Conservation (phyloP, 2,888 invertebrate genomes). For the Eremobia ochroleuca region DNA sequence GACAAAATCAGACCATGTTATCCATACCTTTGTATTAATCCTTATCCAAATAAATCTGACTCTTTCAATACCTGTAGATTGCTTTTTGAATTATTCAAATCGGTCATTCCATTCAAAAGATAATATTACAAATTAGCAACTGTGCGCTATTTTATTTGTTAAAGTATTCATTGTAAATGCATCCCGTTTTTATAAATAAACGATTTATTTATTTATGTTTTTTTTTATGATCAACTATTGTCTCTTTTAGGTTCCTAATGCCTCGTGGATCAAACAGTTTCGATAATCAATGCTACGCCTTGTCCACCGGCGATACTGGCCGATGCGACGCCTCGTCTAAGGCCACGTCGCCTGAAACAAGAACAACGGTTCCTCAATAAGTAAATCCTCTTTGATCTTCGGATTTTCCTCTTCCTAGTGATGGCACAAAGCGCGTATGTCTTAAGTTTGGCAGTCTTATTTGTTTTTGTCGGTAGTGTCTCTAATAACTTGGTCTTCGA, state of each 20-base stretch:
- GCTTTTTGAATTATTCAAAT: no score
- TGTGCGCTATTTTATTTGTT: no score
- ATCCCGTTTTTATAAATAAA: no score
- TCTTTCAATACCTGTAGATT: no score
- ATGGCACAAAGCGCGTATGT: neutral
- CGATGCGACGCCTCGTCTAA: constrained; percentile 25
- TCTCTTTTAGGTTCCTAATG: neutral
- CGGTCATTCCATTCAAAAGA: no score
- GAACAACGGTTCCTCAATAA: neutral
- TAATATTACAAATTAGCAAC: no score
- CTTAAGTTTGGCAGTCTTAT: neutral
- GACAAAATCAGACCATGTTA: no score
- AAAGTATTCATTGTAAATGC: no score
- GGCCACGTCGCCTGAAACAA: constrained; percentile 36
- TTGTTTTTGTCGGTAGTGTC: neutral
- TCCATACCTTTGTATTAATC: no score
- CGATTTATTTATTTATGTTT: no score
- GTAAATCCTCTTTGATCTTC: neutral
- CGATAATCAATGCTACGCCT: constrained; percentile 40
- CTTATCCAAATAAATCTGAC: no score
- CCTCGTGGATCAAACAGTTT: constrained; percentile 19
- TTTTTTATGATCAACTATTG: neutral
- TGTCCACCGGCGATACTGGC: constrained; percentile 31
- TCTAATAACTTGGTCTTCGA: neutral
- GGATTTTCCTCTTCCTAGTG: neutral